Percentiles rank a stretch among this genome's conserved stretches.
phyloP scores from a whole-genome alignment of 2,888 invertebrate genomes.

The Orthosia gracilis region DNA sequence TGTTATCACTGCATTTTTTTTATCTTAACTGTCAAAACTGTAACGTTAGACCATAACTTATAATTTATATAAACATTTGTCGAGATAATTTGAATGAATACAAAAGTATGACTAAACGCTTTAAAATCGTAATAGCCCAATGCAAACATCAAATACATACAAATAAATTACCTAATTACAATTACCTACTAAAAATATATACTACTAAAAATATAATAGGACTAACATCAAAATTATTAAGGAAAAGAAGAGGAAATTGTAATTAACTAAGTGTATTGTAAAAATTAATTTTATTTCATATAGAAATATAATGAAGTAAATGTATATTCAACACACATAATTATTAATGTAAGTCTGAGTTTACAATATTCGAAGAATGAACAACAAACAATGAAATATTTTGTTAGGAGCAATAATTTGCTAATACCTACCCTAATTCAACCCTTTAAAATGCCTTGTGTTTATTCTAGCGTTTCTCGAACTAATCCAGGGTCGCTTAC shows the following conservation, averaged over 20 bases:
- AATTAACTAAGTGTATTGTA: too few relatives aligned
- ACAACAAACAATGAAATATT: conserved; percentile 12
- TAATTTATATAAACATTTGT: background rate
- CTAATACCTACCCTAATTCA: background rate
- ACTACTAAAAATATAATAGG: too few relatives aligned
- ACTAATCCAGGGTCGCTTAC: conserved; percentile 31
- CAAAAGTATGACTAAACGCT: background rate
- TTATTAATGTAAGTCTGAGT: background rate
- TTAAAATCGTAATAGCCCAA: too few relatives aligned
- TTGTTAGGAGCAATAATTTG: conserved; percentile 14
- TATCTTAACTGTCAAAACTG: background rate
- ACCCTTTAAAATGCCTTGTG: conserved; percentile 40
- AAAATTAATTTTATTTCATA: too few relatives aligned
- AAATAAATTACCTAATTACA: too few relatives aligned
- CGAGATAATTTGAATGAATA: background rate
- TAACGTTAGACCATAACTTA: background rate
- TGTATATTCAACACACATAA: background rate
- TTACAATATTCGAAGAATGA: conserved; percentile 6
- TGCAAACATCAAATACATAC: too few relatives aligned
- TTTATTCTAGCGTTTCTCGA: conserved; percentile 25
- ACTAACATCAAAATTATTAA: too few relatives aligned
- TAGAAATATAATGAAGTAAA: too few relatives aligned
- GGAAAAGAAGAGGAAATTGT: too few relatives aligned
- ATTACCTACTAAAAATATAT: too few relatives aligned
- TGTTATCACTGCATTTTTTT: background rate